Conservation (phyloP, 1,140 invertebrate genomes). For the Bombus soroeensis region DNA sequence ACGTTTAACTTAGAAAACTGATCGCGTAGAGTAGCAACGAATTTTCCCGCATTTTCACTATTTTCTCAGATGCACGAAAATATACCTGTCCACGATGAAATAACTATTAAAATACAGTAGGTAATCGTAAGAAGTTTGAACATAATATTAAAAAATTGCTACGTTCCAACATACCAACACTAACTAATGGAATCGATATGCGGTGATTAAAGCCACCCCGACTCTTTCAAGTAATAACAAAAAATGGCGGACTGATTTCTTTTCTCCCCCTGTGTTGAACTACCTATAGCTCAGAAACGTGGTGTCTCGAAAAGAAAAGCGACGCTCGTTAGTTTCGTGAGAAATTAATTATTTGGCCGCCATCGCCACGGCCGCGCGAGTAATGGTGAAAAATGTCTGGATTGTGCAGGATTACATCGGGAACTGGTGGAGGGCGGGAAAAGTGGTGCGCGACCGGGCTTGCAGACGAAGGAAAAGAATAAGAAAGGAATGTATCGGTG, state of each 20-base stretch:
- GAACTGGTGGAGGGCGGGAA: constrained; percentile 61
- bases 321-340: constrained; percentile 81
- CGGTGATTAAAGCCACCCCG: neutral
- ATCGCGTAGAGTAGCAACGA: too few species aligned
- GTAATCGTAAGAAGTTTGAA: too few species aligned
- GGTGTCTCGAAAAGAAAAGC: constrained; percentile 69
- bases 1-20: too few species aligned
- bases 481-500: constrained; percentile 82
- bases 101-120: too few species aligned
- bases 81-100: too few species aligned
- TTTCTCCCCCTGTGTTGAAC: constrained; percentile 25
- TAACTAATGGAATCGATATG: neutral
- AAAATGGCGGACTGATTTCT: constrained; percentile 16
- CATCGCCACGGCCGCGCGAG: constrained; percentile 74
- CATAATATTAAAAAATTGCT: too few species aligned
- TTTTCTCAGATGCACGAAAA: too few species aligned
- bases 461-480: constrained; percentile 76
- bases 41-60: too few species aligned
- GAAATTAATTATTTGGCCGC: constrained; percentile 83
- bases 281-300: constrained; percentile 43
- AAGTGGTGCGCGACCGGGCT: constrained; percentile 25
- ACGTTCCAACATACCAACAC: too few species aligned
- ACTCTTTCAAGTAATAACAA: neutral
- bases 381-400: constrained; percentile 83
- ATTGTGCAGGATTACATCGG: constrained; percentile 81